Evolutionary conservation across 2,888 invertebrate genomes (phyloP), one percentile per base, ranked within the genome.

Genomic region (Dioctria linearis): DNA sequence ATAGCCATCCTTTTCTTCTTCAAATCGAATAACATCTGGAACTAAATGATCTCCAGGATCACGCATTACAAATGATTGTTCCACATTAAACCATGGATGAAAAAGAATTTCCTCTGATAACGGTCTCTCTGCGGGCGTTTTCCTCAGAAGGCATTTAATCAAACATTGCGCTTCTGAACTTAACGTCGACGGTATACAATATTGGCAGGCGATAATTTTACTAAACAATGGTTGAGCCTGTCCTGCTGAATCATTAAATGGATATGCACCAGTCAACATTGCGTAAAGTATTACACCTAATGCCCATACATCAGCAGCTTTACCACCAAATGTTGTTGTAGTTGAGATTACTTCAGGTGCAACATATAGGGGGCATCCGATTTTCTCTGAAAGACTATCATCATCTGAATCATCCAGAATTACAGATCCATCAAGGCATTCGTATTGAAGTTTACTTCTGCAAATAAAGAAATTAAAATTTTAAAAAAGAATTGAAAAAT

Each of bases 151-250:
- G 84, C 95, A 94, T 75, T 94, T 91, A 84, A 98, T 94, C 83
- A 97, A 90, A 87, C 96, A 96, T 86, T 94, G 93, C 80, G 96
- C 96, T 79, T 94, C 91, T 65, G 95, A 92, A 80, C 95, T 95
- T 82, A 97, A 88, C 85, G 93, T 93, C 86, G 96, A 95, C 43
- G 97, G 96, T 84, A 97, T 93, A 79, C 93, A 92, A 90, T 94
- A 96, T 87, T 94, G 93, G 3, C 96, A 96, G 80, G 95, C 92
- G 4, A 96, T 94, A 86, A 97, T 97, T 90, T 96, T 96, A 83
- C 94, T 94, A 90, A 98, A 97, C 80, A 98, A 91, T 75, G 93
- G 78, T 51, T 73, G 67, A 11, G 61, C 69, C 37, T 51, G 37
- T 46, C 78, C 65, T 39, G 42, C 43, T 2, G 40, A 39, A 25